These are phyloP conservation scores for Saxicola maurus DNA, from an alignment of 2,797 vertebrate species.

Conservation along the genomic window DNA sequence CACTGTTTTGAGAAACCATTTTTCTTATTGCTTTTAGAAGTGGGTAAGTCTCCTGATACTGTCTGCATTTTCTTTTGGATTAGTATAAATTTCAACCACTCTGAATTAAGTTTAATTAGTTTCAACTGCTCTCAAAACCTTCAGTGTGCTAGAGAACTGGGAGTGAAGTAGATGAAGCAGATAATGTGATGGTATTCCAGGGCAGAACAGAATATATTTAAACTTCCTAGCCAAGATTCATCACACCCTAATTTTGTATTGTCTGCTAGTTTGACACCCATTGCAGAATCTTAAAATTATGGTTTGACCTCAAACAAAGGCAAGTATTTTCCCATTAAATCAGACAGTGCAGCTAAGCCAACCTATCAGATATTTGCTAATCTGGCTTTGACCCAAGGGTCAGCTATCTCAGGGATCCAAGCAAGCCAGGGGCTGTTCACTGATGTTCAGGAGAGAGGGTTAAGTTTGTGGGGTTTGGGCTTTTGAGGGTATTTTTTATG, in stretches of 20 bases:
- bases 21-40: not conserved
- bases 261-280: not conserved
- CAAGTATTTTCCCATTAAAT: slow-evolving; percentile 35
- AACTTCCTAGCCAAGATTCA: not conserved
- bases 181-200: not conserved
- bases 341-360: slow-evolving; percentile 10
- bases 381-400: not conserved
- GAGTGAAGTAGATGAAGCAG: not conserved
- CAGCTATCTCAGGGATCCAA: not conserved
- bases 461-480: not conserved
- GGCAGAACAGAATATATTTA: not conserved
- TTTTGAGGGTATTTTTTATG: not conserved
- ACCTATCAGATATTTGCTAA: not conserved
- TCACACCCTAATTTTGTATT: not conserved
- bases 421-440: not conserved
- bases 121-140: not conserved
- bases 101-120: not conserved
- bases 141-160: not conserved
- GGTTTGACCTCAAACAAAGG: not conserved
- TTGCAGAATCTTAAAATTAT: not conserved
- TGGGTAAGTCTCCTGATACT: not conserved
- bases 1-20: not conserved
- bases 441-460: not conserved
- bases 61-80: not conserved
- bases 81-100: not conserved